phyloP scores from a whole-genome alignment of 2,113 vertebrate genomes.

The Cyanoderma ruficeps region DNA sequence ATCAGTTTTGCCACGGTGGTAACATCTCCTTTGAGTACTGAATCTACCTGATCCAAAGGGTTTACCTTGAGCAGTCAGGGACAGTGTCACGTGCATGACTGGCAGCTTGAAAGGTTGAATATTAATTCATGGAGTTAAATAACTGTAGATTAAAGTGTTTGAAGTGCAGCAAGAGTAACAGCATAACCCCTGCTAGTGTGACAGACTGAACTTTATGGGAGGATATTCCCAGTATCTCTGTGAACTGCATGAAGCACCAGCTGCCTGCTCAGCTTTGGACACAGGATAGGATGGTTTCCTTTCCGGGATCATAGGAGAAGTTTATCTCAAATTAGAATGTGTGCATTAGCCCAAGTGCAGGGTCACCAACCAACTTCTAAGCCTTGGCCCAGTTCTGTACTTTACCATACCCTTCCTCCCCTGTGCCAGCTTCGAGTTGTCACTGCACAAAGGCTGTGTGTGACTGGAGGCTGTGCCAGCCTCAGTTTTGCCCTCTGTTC shows the following conservation, averaged over 20 bases:
- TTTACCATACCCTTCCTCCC: not conserved
- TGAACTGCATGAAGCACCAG: not conserved
- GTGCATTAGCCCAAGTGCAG: not conserved
- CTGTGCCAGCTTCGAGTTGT: not conserved
- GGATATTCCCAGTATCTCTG: not conserved
- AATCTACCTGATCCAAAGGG: not conserved
- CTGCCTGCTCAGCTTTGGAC: slow-evolving; percentile 6
- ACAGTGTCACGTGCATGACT: not conserved
- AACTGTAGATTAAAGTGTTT: not conserved
- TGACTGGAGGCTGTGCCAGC: not conserved
- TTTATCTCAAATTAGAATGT: not conserved
- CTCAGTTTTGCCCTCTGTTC: not conserved
- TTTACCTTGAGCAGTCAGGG: not conserved
- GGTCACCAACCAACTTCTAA: not conserved
- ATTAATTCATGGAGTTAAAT: not conserved
- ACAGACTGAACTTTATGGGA: not conserved
- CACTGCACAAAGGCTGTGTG: not conserved
- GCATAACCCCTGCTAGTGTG: not conserved
- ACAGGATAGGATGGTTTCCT: not conserved
- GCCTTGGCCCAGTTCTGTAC: not conserved
- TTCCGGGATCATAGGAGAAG: slow-evolving; percentile 7
- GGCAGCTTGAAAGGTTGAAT: not conserved
- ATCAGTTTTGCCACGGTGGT: not conserved
- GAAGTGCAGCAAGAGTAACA: not conserved
- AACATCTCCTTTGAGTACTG: not conserved